phyloP scores from a whole-genome alignment of 2,113 vertebrate species.

The Crotalus tigris region DNA sequence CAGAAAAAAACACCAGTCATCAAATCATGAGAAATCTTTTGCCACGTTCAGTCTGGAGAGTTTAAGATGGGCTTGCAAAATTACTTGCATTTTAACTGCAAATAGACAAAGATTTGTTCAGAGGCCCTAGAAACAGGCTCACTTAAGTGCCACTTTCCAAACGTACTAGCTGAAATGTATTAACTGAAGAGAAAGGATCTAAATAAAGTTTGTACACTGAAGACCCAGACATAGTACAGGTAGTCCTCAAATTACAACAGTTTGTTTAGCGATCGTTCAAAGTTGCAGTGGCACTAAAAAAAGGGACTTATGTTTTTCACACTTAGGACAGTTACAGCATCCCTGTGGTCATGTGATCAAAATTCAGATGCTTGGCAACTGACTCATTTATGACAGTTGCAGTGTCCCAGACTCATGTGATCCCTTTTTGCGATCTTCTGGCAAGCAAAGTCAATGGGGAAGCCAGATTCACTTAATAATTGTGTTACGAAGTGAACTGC shows the following conservation, averaged over 20 bases:
- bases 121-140: background rate
- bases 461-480: no score
- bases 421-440: no score
- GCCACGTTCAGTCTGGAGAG: background rate
- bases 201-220: background rate
- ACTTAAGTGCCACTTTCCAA: background rate
- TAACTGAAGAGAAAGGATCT: background rate
- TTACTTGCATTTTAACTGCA: background rate
- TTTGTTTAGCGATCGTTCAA: no score
- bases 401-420: no score
- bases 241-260: background rate
- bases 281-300: no score
- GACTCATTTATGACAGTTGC: no score
- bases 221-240: background rate
- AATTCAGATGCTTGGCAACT: no score
- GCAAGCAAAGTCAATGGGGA: no score
- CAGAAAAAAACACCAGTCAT: background rate
- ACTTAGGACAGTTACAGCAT: no score
- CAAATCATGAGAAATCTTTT: slow-evolving; percentile 1
- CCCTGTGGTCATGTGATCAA: no score
- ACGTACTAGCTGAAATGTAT: background rate
- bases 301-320: no score
- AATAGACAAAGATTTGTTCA: background rate
- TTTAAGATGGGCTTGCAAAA: background rate
- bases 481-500: no score